phyloP scores from a whole-genome alignment of 2,797 vertebrate genomes.

The Chrysocyon brachyurus region DNA sequence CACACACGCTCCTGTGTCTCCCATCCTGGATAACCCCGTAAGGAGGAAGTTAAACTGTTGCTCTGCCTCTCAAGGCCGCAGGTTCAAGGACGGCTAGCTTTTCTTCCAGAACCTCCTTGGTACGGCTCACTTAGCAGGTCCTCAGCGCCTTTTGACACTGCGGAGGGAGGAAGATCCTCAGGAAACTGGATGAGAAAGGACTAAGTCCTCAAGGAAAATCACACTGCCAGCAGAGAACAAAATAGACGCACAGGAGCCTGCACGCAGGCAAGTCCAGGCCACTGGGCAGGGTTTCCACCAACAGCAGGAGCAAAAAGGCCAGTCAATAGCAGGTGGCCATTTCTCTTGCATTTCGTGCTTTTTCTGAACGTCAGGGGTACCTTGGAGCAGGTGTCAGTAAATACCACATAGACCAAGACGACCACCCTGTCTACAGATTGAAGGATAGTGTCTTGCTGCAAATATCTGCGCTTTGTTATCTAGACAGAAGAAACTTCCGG shows the following conservation, averaged over 20 bases:
- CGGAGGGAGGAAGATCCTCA: neutral
- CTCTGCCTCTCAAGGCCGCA: neutral
- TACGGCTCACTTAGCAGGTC: rapidly evolving
- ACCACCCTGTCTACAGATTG: neutral
- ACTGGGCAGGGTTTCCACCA: rapidly evolving
- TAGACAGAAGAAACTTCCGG: neutral
- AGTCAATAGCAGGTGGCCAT: neutral
- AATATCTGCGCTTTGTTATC: neutral
- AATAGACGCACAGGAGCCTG: rapidly evolving
- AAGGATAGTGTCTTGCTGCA: neutral
- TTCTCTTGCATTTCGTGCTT: neutral
- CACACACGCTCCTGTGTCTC: rapidly evolving
- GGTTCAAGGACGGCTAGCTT: neutral
- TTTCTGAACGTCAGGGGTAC: too few relatives aligned
- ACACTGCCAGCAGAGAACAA: neutral
- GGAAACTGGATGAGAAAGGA: neutral
- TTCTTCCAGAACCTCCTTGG: neutral
- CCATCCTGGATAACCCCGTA: too few relatives aligned
- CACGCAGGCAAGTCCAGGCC: neutral
- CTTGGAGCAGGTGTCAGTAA: neutral
- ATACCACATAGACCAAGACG: too few relatives aligned
- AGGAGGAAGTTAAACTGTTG: neutral
- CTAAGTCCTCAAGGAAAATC: neutral
- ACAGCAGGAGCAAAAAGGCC: neutral
- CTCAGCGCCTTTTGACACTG: rapidly evolving